These are phyloP conservation scores for Sebastiscus tertius DNA, from an alignment of 2,797 vertebrate genomes.

Conservation along the genomic window DNA sequence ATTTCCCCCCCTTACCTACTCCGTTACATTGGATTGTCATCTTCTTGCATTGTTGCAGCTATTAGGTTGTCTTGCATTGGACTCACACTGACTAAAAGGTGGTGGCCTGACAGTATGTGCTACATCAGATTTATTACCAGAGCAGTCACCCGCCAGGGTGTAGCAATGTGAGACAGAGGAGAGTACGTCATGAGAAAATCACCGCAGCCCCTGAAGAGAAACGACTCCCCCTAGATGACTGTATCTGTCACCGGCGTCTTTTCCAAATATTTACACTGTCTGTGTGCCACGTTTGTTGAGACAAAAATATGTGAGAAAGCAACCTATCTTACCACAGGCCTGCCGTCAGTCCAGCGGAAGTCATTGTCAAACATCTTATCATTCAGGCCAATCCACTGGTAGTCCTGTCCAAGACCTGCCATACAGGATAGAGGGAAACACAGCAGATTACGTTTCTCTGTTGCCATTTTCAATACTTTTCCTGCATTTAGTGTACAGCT, in stretches of 20 bases:
- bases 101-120: neutral
- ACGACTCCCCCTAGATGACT: constrained; percentile 43
- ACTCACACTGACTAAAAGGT: neutral
- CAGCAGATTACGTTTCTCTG: constrained; percentile 28
- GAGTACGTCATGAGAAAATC: constrained; percentile 60
- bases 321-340: constrained; percentile 88
- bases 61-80: neutral
- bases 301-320: constrained; percentile 52
- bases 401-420: constrained; percentile 95
- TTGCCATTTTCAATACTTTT: constrained; percentile 64
- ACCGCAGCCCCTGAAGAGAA: constrained; percentile 31
- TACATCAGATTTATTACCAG: constrained; percentile 30
- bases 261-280: constrained; percentile 67
- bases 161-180: constrained; percentile 24
- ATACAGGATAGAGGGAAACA: constrained; percentile 52
- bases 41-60: neutral
- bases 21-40: neutral
- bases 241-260: constrained; percentile 42
- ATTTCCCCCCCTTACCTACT: neutral
- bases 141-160: constrained; percentile 14
- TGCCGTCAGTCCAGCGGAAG: constrained; percentile 97
- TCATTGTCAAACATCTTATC: constrained; percentile 99
- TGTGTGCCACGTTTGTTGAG: constrained; percentile 60
- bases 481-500: constrained; percentile 39
- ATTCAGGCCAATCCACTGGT: constrained; percentile 98